These are phyloP conservation scores for Xanthia togata DNA, from an alignment of 2,888 invertebrate species.

Conservation along the genomic window DNA sequence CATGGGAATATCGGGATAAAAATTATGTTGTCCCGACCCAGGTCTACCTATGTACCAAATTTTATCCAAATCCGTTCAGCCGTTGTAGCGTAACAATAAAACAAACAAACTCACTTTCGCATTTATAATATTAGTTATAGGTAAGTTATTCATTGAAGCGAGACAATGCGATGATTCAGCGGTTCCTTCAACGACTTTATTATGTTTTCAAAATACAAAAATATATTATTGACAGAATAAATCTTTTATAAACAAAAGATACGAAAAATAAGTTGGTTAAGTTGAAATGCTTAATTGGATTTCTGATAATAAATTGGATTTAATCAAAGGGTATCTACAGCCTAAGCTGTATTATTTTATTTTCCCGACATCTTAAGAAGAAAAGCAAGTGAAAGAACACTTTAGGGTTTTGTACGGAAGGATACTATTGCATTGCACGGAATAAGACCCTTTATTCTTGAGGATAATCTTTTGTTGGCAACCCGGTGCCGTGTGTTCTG, in stretches of 20 bases:
- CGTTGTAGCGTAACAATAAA: no score
- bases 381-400: not conserved
- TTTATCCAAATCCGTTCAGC: no score
- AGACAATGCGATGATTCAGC: not conserved
- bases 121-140: no score
- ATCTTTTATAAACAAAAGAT: not conserved
- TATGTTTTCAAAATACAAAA: not conserved
- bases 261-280: not conserved
- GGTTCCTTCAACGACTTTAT: not conserved
- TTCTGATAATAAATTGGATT: conserved; percentile 21
- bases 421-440: not conserved
- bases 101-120: no score
- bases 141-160: conserved; percentile 20
- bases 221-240: conserved; percentile 1
- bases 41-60: no score
- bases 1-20: no score
- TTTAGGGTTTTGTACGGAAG: not conserved
- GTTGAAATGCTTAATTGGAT: conserved; percentile 7
- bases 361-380: not conserved
- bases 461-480: not conserved
- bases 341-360: not conserved
- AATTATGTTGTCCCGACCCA: no score
- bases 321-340: conserved; percentile 4
- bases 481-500: not conserved
- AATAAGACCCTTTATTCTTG: not conserved